phyloP scores from a whole-genome alignment of 2,113 vertebrate genomes.

The Rattus rattus region DNA sequence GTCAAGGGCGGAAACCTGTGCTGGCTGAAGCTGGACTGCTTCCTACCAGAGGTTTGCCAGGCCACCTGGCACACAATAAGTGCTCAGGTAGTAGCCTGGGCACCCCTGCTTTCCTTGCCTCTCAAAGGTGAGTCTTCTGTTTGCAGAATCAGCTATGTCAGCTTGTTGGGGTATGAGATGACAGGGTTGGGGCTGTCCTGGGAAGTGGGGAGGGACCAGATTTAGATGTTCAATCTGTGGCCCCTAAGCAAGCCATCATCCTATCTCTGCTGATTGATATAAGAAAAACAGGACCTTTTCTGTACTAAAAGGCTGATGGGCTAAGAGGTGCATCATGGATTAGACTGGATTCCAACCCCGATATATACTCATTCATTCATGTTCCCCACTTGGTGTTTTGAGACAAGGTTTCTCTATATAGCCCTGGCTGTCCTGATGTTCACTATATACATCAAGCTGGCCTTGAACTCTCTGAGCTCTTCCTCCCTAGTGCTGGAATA shows the following conservation, averaged over 20 bases:
- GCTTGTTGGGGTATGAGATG: neutral
- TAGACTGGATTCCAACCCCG: neutral
- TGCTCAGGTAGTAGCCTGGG: neutral
- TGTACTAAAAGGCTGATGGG: neutral
- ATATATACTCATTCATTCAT: neutral
- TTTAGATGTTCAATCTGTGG: neutral
- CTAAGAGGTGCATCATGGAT: neutral
- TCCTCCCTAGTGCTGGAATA: neutral
- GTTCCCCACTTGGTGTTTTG: neutral
- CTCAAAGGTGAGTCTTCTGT: too few relatives aligned
- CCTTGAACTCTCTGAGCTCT: neutral
- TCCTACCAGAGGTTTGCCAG: neutral
- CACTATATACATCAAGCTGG: neutral
- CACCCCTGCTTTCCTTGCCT: fast-evolving
- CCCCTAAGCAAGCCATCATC: neutral
- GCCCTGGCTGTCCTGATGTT: neutral
- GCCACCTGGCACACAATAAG: neutral
- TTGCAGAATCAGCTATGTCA: neutral
- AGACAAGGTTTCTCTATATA: neutral
- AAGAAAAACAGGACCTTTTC: neutral
- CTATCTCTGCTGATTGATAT: neutral
- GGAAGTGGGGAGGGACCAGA: neutral
- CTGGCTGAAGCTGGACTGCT: neutral
- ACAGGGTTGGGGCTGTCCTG: neutral
- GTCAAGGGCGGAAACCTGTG: neutral